A percentile compares a stretch with the other conserved stretches of the same genome.
These are phyloP conservation scores for Actinia equina DNA, from an alignment of 64 coral and sea anemone species.

Conservation along the genomic window DNA sequence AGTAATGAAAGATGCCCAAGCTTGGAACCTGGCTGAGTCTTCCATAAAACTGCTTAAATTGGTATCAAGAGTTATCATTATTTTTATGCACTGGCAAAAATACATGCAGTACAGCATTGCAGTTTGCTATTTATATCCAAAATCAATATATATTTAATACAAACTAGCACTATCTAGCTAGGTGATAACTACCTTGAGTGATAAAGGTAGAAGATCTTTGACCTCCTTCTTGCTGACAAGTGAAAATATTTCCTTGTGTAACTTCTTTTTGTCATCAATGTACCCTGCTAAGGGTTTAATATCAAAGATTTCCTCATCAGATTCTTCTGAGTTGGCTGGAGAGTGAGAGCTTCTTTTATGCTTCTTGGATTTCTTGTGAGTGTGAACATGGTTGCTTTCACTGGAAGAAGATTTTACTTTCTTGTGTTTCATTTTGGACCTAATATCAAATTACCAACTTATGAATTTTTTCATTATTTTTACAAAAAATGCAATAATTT, in stretches of 20 bases:
- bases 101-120: too few relatives aligned
- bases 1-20: too few relatives aligned
- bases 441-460: not conserved
- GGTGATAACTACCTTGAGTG: slow-evolving; percentile 51
- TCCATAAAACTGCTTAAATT: too few relatives aligned
- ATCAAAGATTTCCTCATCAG: slow-evolving; percentile 19
- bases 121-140: too few relatives aligned
- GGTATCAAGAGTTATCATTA: too few relatives aligned
- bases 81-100: too few relatives aligned
- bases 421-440: slow-evolving; percentile 19
- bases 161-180: too few relatives aligned
- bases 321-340: slow-evolving; percentile 5
- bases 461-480: too few relatives aligned
- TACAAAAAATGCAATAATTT: too few relatives aligned
- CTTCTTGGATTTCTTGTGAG: slow-evolving; percentile 29
- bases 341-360: slow-evolving; percentile 33
- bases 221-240: slow-evolving; percentile 82
- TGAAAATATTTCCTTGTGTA: slow-evolving; percentile 68
- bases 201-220: slow-evolving; percentile 60
- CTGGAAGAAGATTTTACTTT: slow-evolving; percentile 25
- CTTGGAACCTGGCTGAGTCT: too few relatives aligned
- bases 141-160: too few relatives aligned
- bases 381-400: not conserved
- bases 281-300: slow-evolving; percentile 67
- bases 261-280: slow-evolving; percentile 53